Conservation (phyloP, 2,797 vertebrate species). For the Hydrophis major region DNA sequence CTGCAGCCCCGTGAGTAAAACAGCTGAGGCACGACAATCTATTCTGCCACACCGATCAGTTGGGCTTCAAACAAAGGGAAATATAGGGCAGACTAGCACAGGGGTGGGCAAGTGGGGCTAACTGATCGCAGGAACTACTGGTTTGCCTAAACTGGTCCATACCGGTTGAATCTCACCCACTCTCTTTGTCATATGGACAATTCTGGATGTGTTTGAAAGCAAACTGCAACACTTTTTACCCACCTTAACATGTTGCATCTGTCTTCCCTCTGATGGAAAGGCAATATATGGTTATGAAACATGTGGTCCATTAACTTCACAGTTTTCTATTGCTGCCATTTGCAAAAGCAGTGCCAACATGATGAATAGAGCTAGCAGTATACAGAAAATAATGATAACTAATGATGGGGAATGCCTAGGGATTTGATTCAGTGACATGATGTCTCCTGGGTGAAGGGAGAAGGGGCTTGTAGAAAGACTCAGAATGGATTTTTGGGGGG, state of each 20-base stretch:
- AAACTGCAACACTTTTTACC: background rate
- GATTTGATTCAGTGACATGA: background rate
- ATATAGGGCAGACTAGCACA: no score
- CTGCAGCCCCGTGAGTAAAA: no score
- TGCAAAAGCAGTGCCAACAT: constrained; percentile 1
- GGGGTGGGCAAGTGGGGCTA: no score
- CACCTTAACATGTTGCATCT: background rate
- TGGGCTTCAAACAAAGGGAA: no score
- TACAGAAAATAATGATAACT: background rate
- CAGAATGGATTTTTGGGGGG: background rate
- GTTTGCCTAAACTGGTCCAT: no score
- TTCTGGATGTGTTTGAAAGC: background rate
- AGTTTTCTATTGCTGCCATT: background rate
- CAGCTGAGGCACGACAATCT: no score
- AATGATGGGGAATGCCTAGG: background rate
- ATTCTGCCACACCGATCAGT: no score
- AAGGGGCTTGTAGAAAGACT: background rate
- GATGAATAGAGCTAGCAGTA: constrained; percentile 11
- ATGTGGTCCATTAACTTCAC: constrained; percentile 8
- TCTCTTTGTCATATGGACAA: background rate
- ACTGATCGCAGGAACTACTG: no score
- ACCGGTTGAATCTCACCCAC: no score
- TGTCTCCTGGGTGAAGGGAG: constrained; percentile 5
- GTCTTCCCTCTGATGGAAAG: background rate
- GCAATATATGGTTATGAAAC: background rate